These are phyloP conservation scores for Nesidiocoris tenuis DNA, from an alignment of 2,888 invertebrate species.

Conservation along the genomic window DNA sequence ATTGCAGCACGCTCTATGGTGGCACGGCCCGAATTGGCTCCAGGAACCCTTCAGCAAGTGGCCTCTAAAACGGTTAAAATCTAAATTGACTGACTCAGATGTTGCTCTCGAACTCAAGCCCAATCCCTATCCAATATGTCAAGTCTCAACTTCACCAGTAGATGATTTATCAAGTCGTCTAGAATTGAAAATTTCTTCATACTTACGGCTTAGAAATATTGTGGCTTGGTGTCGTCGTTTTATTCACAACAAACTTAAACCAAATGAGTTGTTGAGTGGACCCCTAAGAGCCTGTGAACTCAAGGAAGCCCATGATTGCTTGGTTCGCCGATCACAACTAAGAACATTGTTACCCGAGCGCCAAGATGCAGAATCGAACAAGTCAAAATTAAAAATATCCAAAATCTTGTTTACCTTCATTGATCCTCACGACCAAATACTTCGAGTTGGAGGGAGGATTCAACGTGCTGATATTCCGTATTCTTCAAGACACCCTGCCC, in stretches of 20 bases:
- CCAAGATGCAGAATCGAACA: no score
- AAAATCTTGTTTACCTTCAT: slow-evolving; percentile 43
- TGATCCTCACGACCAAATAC: slow-evolving; percentile 28
- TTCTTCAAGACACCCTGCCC: not conserved
- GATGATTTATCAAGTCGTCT: not conserved
- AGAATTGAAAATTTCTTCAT: not conserved
- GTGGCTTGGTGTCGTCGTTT: not conserved
- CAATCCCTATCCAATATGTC: no score
- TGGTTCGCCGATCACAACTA: not conserved
- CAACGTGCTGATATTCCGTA: not conserved
- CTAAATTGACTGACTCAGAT: no score
- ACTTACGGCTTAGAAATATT: not conserved
- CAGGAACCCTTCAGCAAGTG: no score
- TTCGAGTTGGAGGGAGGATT: not conserved
- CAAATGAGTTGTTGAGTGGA: not conserved
- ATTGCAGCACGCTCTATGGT: not conserved
- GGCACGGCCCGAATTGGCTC: not conserved
- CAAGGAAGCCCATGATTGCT: not conserved
- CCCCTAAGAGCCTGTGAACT: not conserved
- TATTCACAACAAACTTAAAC: not conserved
- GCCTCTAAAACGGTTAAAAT: not conserved
- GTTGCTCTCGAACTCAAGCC: no score
- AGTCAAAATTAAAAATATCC: no score
- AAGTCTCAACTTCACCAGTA: not conserved
- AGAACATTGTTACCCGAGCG: not conserved